A percentile compares a stretch with the other conserved stretches of the same genome.
Evolutionary conservation across 2,113 vertebrate genomes (phyloP).

Genomic region (Microcebus murinus): DNA sequence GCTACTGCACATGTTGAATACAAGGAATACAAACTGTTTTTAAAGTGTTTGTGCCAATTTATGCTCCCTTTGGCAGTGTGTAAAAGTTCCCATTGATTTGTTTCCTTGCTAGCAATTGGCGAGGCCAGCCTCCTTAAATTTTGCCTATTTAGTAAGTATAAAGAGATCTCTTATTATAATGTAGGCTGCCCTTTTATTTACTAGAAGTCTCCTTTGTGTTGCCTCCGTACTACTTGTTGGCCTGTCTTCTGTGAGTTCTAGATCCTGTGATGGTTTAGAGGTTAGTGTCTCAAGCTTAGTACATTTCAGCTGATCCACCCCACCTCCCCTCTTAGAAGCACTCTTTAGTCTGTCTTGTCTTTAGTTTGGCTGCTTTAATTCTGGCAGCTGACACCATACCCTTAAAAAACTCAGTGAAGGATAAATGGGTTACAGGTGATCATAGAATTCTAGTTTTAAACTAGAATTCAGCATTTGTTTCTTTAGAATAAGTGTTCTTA

Average conservation of each 20-base stretch:
- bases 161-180: background rate
- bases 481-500: constrained; percentile 21
- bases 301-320: background rate
- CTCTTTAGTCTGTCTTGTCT: background rate
- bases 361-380: constrained; percentile 41
- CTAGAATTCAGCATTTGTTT: constrained; percentile 36
- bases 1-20: background rate
- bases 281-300: background rate
- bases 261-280: background rate
- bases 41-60: constrained; percentile 5
- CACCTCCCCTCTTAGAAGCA: background rate
- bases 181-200: background rate
- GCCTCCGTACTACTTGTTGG: background rate
- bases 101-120: background rate
- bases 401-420: constrained; percentile 8
- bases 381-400: background rate
- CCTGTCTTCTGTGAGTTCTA: background rate
- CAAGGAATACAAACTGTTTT: constrained; percentile 22
- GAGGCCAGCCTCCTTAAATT: background rate
- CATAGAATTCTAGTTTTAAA: constrained; percentile 43
- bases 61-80: background rate
- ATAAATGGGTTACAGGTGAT: background rate
- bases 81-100: constrained; percentile 3
- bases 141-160: constrained; percentile 25
- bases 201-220: background rate